Evolutionary conservation across 2,113 vertebrate species (phyloP).

Genomic region (Sminthopsis crassicaudata): DNA sequence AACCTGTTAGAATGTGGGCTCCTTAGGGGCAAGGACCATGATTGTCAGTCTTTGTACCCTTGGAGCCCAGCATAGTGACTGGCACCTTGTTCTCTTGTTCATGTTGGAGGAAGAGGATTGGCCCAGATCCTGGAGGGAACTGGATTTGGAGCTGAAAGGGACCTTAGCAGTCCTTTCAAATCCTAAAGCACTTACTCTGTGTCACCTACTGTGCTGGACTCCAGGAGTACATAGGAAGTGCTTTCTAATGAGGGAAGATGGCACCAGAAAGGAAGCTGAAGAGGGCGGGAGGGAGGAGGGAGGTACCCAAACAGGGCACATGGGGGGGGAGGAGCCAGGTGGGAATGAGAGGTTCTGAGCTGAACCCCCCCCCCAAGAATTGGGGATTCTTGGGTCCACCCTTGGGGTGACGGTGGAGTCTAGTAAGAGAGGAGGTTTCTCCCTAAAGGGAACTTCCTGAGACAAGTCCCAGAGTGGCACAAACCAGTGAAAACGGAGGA

Average conservation of each 20-base stretch:
- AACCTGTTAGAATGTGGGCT: neutral
- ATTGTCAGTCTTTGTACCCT: neutral
- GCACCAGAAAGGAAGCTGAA: neutral
- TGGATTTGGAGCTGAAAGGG: neutral
- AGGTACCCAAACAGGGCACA: neutral
- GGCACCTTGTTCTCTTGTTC: neutral
- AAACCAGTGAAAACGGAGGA: neutral
- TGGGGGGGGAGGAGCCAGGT: neutral
- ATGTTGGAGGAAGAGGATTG: neutral
- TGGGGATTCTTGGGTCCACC: neutral
- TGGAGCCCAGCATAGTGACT: no score
- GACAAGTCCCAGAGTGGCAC: neutral
- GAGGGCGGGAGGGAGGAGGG: neutral
- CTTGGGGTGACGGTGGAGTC: neutral
- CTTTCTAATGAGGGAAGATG: neutral
- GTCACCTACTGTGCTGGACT: neutral
- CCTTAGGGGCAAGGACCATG: neutral
- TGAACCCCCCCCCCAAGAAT: neutral
- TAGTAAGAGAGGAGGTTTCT: neutral
- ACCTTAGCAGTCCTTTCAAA: neutral
- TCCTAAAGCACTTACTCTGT: neutral
- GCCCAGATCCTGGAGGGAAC: no score
- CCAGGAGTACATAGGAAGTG: neutral
- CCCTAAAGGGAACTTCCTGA: neutral
- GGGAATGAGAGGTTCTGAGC: neutral